phyloP scores from a whole-genome alignment of 2,113 vertebrate genomes.

The Octodon degus region DNA sequence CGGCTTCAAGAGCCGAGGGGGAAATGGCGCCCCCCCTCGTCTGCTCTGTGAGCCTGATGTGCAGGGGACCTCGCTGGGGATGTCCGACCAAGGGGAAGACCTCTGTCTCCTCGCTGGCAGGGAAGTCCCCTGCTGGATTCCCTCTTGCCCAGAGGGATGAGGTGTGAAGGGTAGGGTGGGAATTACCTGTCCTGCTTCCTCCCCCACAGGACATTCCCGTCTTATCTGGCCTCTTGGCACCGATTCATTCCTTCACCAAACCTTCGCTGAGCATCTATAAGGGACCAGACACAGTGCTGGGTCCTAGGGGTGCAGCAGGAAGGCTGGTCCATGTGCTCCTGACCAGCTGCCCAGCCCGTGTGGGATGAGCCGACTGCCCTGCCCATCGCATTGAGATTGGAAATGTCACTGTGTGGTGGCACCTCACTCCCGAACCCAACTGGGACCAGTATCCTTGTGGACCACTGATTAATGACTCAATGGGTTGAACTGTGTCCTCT shows the following conservation, averaged over 20 bases:
- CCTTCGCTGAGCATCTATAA: not conserved
- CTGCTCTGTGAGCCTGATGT: not conserved
- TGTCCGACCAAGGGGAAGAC: not conserved
- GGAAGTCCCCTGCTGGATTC: not conserved
- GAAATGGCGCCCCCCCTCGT: too few species aligned
- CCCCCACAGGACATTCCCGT: not conserved
- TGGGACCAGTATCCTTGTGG: not conserved
- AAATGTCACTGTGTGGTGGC: not conserved
- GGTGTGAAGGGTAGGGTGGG: not conserved
- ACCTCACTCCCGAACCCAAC: not conserved
- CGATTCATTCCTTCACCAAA: not conserved
- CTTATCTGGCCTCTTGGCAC: not conserved
- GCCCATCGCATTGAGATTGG: not conserved
- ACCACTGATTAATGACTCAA: not conserved
- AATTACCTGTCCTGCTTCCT: not conserved
- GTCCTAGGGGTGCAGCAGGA: not conserved
- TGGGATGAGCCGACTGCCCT: not conserved
- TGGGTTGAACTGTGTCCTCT: not conserved
- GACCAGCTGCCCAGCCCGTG: too few species aligned
- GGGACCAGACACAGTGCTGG: not conserved
- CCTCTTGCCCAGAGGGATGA: not conserved
- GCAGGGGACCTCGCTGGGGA: not conserved
- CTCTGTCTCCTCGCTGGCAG: not conserved
- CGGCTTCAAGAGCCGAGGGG: too few species aligned
- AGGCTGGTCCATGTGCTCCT: too few species aligned